Percentiles rank a stretch among this genome's conserved stretches.
phyloP scores from a whole-genome alignment of 2,888 invertebrate genomes.

The Agapetus fuscipes region DNA sequence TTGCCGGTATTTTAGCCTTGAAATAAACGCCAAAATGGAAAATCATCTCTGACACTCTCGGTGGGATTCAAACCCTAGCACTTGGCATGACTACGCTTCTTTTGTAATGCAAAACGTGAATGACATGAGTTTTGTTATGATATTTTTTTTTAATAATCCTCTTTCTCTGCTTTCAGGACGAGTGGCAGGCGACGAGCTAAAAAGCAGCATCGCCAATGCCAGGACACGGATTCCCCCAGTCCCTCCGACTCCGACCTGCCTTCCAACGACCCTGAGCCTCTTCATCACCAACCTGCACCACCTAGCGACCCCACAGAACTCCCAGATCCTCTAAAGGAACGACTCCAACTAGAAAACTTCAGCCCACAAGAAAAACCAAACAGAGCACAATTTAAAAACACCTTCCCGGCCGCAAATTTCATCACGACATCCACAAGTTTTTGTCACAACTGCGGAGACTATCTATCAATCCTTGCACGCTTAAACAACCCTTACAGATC shows the following conservation, averaged over 20 bases:
- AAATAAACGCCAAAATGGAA: too few relatives aligned
- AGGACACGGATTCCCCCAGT: slow-evolving; percentile 9
- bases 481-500: slow-evolving; percentile 15
- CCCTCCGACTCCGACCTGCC: slow-evolving; percentile 18
- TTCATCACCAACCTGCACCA: slow-evolving; percentile 7
- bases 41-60: too few relatives aligned
- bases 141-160: slow-evolving; percentile 4
- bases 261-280: slow-evolving; percentile 3
- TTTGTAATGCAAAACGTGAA: too few relatives aligned
- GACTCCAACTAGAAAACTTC: slow-evolving; percentile 2
- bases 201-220: slow-evolving; percentile 20
- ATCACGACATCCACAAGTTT: slow-evolving; percentile 12
- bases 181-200: slow-evolving; percentile 21
- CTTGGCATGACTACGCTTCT: too few relatives aligned
- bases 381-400: not conserved
- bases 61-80: too few relatives aligned
- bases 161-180: slow-evolving; percentile 17
- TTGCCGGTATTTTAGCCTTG: too few relatives aligned
- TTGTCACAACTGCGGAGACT: slow-evolving; percentile 20
- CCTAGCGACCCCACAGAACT: not conserved
- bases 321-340: slow-evolving; percentile 4
- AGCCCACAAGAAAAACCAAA: slow-evolving; percentile 1
- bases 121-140: not conserved
- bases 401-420: slow-evolving; percentile 4
- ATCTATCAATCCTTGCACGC: slow-evolving; percentile 9